Evolutionary conservation across 2,113 vertebrate genomes (phyloP), one percentile per base, ranked within the genome.

Genomic region (Hemibagrus wyckioides): DNA sequence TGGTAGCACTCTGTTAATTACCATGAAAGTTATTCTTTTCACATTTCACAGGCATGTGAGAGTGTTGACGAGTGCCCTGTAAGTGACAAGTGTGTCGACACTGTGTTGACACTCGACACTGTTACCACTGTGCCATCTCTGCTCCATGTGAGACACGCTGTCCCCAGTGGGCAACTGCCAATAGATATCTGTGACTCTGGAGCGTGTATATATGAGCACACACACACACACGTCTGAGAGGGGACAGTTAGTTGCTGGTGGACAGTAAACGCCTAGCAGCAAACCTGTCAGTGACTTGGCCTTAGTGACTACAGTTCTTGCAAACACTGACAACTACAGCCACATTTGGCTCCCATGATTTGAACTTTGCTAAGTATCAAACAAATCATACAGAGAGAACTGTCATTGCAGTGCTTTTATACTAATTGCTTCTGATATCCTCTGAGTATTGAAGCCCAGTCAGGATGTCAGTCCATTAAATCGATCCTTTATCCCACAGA

Each of bases 21-120:
- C 89, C 88, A 83, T 89, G 87, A 90, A 91, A 90, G 88, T 82
- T 86, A 91, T 91, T 86, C 86, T 89, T 85, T 87, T 90, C 89
- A 85, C 89, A 85, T 88, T 86, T 87, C 86, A 57, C 84, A 83
- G 77, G 86, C 75, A 33, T 84, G 86, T 86, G 86, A 90, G 92
- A 93, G 94, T 94, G 93, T 94, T 94, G 94, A 94, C 90, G 90
- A 93, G 93, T 88, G 91, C 86, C 90, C 86, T 92, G 91, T 94
- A 93, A 95, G 94, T 95, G 95, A 95, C 94, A 95, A 94, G 93
- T 92, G 92, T 94, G 93, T 95, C 93, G 92, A 91, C 92, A 91
- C 92, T 81, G 91, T 93, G 93, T 93, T 90, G 92, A 94, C 94
- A 95, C 91, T 92, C 83, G 82, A 94, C 94, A 89, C 92, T 88